Conservation (phyloP, 2,113 vertebrate species). For the Bos taurus region DNA sequence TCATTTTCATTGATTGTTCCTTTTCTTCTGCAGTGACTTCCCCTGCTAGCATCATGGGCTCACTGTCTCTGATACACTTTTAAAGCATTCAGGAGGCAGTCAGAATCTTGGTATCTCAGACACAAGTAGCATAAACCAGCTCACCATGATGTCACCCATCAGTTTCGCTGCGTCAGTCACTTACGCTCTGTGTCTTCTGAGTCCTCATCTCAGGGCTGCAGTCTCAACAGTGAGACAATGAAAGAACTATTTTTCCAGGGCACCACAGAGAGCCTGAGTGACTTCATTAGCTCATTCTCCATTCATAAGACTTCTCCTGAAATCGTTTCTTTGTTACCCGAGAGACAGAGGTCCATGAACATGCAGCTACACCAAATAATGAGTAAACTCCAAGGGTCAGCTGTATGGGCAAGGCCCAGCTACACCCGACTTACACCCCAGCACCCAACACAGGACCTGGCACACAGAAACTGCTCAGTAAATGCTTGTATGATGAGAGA, state of each 20-base stretch:
- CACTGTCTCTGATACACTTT: not conserved
- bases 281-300: not conserved
- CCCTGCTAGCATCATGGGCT: not conserved
- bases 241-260: not conserved
- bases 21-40: not conserved
- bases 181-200: not conserved
- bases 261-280: not conserved
- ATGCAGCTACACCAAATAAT: not conserved
- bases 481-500: not conserved
- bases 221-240: not conserved
- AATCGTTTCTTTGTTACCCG: not conserved
- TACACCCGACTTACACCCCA: not conserved
- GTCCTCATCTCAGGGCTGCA: not conserved
- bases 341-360: not conserved
- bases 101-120: not conserved
- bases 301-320: not conserved
- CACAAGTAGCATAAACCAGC: not conserved
- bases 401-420: not conserved
- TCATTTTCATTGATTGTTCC: not conserved
- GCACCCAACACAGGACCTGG: not conserved
- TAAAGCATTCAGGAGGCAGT: not conserved
- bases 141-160: not conserved
- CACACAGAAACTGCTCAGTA: not conserved
- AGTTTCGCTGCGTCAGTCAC: not conserved
- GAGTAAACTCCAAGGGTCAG: not conserved